Percentiles rank a stretch among this genome's conserved stretches.
These are phyloP conservation scores for Eolophus roseicapilla DNA, from an alignment of 2,113 vertebrate genomes.

Conservation along the genomic window DNA sequence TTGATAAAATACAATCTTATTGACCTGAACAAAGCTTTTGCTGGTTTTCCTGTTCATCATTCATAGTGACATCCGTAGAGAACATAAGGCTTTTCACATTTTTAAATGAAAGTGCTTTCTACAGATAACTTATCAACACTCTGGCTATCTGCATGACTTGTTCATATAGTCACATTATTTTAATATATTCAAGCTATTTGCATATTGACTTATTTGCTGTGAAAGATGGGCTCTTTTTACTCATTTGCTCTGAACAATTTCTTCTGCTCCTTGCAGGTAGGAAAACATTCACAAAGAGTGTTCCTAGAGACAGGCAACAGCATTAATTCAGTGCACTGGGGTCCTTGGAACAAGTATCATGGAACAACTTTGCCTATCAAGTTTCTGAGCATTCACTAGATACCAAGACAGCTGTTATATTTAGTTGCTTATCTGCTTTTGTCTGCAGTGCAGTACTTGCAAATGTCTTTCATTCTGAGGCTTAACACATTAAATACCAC, in stretches of 20 bases:
- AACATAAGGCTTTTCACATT: not conserved
- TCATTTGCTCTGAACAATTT: not conserved
- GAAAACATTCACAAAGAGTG: not conserved
- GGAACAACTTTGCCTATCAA: not conserved
- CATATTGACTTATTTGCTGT: conserved; percentile 17
- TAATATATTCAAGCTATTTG: not conserved
- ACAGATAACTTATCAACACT: conserved; percentile 12
- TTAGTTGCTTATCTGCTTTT: conserved; percentile 47
- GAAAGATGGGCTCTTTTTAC: not conserved
- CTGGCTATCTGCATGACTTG: not conserved
- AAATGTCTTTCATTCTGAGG: conserved; percentile 20
- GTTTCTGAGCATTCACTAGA: conserved; percentile 32
- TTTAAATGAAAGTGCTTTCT: conserved; percentile 17
- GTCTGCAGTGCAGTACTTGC: conserved; percentile 12
- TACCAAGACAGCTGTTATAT: conserved; percentile 12
- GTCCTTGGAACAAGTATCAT: not conserved
- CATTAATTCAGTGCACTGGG: not conserved
- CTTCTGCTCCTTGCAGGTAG: not conserved
- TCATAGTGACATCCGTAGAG: not conserved
- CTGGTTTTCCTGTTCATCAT: conserved; percentile 12
- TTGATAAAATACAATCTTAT: conserved; percentile 15
- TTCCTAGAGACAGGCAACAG: not conserved
- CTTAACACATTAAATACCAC: conserved; percentile 30
- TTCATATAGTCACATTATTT: not conserved
- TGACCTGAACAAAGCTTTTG: conserved; percentile 15